Percentiles rank a stretch among this genome's conserved stretches.
Conservation (phyloP, 2,113 vertebrate genomes). For the Poecile atricapillus region DNA sequence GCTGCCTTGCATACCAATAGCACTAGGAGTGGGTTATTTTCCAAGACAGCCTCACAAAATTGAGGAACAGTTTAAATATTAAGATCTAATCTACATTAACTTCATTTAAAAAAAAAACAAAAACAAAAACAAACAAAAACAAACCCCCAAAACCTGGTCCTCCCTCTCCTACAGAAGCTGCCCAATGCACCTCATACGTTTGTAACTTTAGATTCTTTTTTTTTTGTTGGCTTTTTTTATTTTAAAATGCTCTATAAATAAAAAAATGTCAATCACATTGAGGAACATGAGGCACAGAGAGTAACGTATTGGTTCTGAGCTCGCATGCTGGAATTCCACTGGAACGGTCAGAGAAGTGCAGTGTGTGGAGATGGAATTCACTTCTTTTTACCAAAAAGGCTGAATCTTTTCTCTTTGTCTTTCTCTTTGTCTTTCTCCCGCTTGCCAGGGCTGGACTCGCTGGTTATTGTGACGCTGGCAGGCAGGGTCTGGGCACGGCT, state of each 20-base stretch:
- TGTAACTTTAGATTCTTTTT: slow-evolving; percentile 72
- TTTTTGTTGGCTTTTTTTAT: slow-evolving; percentile 67
- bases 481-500: slow-evolving; percentile 93
- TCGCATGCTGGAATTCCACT: slow-evolving; percentile 92
- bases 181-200: slow-evolving; percentile 81
- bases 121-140: slow-evolving; percentile 32
- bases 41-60: slow-evolving; percentile 93
- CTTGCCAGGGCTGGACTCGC: slow-evolving; percentile 92
- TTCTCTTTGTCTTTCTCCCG: slow-evolving; percentile 92
- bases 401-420: slow-evolving; percentile 97
- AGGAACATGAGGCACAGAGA: slow-evolving; percentile 90
- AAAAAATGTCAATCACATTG: slow-evolving; percentile 83
- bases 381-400: slow-evolving; percentile 98
- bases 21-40: slow-evolving; percentile 78
- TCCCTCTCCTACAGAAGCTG: slow-evolving; percentile 77
- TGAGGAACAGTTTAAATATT: slow-evolving; percentile 91
- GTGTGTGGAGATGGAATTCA: slow-evolving; percentile 77
- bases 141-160: slow-evolving; percentile 74
- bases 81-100: slow-evolving; percentile 82
- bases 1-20: slow-evolving; percentile 87
- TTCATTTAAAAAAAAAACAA: slow-evolving; percentile 56
- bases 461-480: slow-evolving; percentile 82
- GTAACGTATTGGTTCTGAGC: slow-evolving; percentile 93
- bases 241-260: slow-evolving; percentile 80
- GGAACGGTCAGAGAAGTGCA: slow-evolving; percentile 80